Evolutionary conservation across 1,140 invertebrate species (phyloP), one percentile per base, ranked within the genome.

Genomic region (Aphaenogaster floridana): DNA sequence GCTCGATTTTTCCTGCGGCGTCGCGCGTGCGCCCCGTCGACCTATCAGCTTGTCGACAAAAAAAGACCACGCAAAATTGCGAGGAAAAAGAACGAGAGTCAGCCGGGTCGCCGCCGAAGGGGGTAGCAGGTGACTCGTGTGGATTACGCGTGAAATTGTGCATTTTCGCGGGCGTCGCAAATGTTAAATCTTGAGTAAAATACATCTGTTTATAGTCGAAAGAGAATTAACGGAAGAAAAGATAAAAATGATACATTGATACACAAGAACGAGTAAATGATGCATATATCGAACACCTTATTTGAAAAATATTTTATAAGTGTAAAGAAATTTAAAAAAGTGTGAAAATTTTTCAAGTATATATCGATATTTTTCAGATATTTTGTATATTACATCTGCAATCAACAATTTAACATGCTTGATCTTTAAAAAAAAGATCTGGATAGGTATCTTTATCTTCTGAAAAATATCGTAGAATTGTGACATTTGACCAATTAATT

Each of bases 71-170:
- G 1, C 2, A 6, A 5, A 71, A 86, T 63, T 68, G 57, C 52
- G 68, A 28, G 5, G 2, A 34, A 52, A 52, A 39, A 52, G 63
- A 50, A 87, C n/a, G 54, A 63, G 17, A 61, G 21, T 42, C 68
- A 17, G 81, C 39, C 34, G 52, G 21, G 15, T 45, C 17, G 39
- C 11, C 54, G 63, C 61, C 64, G 34, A 86, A 77, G 63, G 17
- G 61, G n/a, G 28, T 50, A 78, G 86, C 88, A 89, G 88, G 54
- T 89, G 88, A 66, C 52, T 54, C 11, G 39, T 39, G 48, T 69
- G 87, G 87, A 89, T 89, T 89, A 88, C 66, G 87, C 68, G 74
- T 36, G 61, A 69, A 89, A 89, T 86, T 88, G 81, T 52, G 28
- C 59, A 76, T 52, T 79, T 66, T 79, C 61, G 34, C 45, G 8